A percentile compares a stretch with the other conserved stretches of the same genome.
These are phyloP conservation scores for Struthidea cinerea DNA, from an alignment of 2,113 vertebrate species.

Conservation along the genomic window DNA sequence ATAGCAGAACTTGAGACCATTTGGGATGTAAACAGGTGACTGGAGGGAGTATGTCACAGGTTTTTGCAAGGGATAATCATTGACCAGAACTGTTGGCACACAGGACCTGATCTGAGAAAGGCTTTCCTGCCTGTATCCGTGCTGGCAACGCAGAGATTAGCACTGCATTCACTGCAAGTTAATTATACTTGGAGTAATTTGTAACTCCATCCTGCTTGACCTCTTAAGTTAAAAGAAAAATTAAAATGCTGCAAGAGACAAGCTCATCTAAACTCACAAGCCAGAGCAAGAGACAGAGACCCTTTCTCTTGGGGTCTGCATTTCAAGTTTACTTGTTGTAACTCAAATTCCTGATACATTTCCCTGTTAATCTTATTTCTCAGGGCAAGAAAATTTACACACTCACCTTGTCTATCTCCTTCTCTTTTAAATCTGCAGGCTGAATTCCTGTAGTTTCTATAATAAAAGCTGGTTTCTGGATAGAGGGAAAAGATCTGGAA, in stretches of 20 bases:
- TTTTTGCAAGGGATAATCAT: constrained; percentile 39
- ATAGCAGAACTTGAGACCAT: constrained; percentile 57
- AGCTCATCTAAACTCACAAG: neutral
- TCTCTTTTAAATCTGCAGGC: neutral
- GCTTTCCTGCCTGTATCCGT: neutral
- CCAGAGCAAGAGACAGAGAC: neutral
- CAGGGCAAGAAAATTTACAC: neutral
- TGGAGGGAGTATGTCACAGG: neutral
- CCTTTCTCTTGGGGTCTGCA: neutral
- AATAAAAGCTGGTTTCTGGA: neutral
- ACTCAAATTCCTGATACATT: neutral
- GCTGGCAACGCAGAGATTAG: neutral
- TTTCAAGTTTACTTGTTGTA: neutral
- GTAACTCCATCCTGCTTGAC: neutral
- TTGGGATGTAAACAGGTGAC: constrained; percentile 50
- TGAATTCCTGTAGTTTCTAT: neutral
- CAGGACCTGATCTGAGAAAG: neutral
- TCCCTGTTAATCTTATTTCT: neutral
- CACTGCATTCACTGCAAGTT: neutral
- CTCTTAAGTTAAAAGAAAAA: neutral
- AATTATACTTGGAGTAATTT: neutral
- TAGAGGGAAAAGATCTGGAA: neutral
- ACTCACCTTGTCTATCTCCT: neutral
- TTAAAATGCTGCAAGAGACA: neutral
- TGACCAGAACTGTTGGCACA: neutral